Evolutionary conservation across 2,888 invertebrate species (phyloP), one percentile per base, ranked within the genome.

Genomic region (Tineola bisselliella): DNA sequence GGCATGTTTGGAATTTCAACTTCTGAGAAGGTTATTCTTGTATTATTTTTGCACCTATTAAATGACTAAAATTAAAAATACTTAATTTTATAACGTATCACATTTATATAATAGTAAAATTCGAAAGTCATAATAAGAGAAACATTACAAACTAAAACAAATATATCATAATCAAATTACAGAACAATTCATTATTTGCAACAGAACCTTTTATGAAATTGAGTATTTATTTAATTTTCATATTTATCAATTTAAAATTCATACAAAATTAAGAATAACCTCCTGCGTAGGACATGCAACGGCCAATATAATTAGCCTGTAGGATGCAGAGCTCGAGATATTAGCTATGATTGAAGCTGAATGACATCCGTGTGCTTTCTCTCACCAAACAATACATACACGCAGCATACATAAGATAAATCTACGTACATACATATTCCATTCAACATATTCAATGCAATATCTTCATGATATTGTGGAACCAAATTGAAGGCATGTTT

Each of bases 11-110:
- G 58, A 61, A 59, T 44, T 43, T 17, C 60, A 61, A 58, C 12
- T 38, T 31, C 10, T 19, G 56, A 33, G 57, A 59, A 60, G 62
- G 56, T 57, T 60, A 13, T 59, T 18, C 33, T 17, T 31, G 38
- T 43, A 38, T 59, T 38, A 57, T 56, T 30, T 63, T 63, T 64
- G 64, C 63, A 63, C 38, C n/a, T 62, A 63, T 64, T 64, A 63
- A 60, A 10, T 59, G 52, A 48, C 64, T 64, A 64, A 63, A 63
- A 25, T 54, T 54, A 15, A 25, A 54, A n/a, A 52, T 54, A 1
- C 5, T 54, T 54, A 12, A 6, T 52, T 52, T 25, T 25, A n/a
- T n/a, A n/a, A n/a, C n/a, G n/a, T n/a, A n/a, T n/a, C n/a, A n/a
- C n/a, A n/a, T n/a, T n/a, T n/a, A n/a, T n/a, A n/a, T n/a, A n/a